Conservation (phyloP, 1,140 invertebrate genomes). For the Episyrphus balteatus region DNA sequence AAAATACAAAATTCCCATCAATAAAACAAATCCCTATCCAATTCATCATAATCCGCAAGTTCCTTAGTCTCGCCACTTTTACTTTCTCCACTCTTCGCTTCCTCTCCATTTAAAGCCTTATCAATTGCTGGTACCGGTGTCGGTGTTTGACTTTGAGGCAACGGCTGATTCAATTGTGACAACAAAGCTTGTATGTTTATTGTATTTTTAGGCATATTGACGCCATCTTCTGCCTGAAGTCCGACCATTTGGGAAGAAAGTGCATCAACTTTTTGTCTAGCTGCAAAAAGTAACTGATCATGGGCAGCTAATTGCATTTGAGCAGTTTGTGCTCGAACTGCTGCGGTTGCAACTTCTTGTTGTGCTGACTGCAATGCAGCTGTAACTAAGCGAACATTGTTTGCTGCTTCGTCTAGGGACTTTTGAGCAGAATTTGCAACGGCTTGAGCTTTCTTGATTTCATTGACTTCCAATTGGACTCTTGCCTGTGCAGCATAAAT, state of each 20-base stretch:
- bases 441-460: constrained; percentile 29
- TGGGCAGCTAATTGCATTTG: constrained; percentile 33
- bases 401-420: constrained; percentile 26
- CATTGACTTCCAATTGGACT: constrained; percentile 30
- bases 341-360: constrained; percentile 29
- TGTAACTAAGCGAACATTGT: constrained; percentile 30
- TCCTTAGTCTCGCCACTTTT: too few relatives aligned
- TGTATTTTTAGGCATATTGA: constrained; percentile 21
- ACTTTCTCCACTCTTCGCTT: too few relatives aligned
- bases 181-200: constrained; percentile 24
- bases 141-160: constrained; percentile 20
- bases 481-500: constrained; percentile 33
- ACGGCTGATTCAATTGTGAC: constrained; percentile 26
- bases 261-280: constrained; percentile 31
- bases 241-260: constrained; percentile 34
- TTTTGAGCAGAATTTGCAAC: constrained; percentile 24
- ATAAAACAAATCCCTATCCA: too few relatives aligned
- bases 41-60: too few relatives aligned
- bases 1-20: too few relatives aligned
- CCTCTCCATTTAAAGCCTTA: too few relatives aligned
- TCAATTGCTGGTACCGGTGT: constrained; percentile 21
- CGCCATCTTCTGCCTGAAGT: constrained; percentile 32
- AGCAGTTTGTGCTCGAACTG: constrained; percentile 30
- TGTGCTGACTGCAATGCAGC: constrained; percentile 30
- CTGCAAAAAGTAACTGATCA: constrained; percentile 31